Percentiles rank a stretch among this genome's conserved stretches.
These are phyloP conservation scores for Jacana jacana DNA, from an alignment of 2,113 vertebrate species.

Conservation along the genomic window DNA sequence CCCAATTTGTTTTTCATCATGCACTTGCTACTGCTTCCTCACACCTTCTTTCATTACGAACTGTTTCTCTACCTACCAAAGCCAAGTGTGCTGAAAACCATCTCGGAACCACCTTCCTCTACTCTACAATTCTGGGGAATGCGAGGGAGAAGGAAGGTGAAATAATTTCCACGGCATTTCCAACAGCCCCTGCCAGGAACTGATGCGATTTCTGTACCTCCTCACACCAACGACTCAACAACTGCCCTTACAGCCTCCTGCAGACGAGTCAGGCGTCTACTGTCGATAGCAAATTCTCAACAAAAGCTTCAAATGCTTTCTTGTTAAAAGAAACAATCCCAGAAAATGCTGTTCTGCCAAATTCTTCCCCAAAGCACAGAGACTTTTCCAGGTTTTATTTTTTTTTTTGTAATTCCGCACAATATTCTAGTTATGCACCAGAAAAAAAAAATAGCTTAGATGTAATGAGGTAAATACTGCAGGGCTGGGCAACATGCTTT, in stretches of 20 bases:
- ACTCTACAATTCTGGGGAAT: neutral
- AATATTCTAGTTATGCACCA: neutral
- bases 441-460: neutral
- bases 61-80: neutral
- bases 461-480: neutral
- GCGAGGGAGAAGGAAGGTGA: neutral
- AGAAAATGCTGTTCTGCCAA: neutral
- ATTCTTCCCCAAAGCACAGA: neutral
- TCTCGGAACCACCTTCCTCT: neutral
- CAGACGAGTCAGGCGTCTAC: neutral
- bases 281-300: neutral
- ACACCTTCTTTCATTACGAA: conserved; percentile 22
- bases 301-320: neutral
- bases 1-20: neutral
- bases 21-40: neutral
- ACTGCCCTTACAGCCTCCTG: neutral
- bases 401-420: neutral
- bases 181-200: neutral
- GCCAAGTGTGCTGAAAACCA: neutral
- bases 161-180: neutral
- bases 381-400: neutral
- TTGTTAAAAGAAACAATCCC: neutral
- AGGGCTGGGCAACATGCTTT: neutral
- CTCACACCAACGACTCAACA: neutral
- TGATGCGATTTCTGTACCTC: rapidly evolving